Conservation (phyloP, 2,113 vertebrate species). For the Leptobrachium ailaonicum region DNA sequence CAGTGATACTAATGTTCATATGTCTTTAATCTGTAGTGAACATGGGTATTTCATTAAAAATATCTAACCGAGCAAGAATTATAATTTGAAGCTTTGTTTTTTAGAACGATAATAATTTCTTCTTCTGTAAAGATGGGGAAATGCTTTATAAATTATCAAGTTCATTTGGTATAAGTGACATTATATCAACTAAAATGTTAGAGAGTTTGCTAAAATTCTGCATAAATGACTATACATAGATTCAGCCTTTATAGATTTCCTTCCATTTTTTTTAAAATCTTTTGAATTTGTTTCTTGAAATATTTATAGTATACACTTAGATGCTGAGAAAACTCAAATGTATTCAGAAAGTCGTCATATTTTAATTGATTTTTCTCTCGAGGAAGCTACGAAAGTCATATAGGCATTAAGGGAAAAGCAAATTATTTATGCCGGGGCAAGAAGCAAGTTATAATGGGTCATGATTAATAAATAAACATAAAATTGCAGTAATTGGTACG, state of each 20-base stretch:
- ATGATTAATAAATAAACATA: conserved; percentile 18
- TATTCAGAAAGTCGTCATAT: neutral
- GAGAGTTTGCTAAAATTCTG: too few species aligned
- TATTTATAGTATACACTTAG: conserved; percentile 20
- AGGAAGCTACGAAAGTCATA: conserved; percentile 1
- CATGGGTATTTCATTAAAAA: too few species aligned
- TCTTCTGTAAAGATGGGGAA: too few species aligned
- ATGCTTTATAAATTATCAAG: too few species aligned
- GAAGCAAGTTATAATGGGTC: conserved; percentile 13
- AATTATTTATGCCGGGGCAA: conserved; percentile 9
- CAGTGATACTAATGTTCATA: too few species aligned
- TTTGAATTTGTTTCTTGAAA: neutral
- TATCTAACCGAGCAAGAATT: too few species aligned
- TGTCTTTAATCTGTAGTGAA: too few species aligned
- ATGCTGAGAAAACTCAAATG: conserved; percentile 1
- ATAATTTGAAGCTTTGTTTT: too few species aligned
- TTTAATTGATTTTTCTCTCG: neutral
- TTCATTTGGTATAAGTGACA: too few species aligned
- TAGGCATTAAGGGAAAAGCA: neutral
- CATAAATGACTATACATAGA: too few species aligned
- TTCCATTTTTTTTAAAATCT: neutral
- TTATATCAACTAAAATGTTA: too few species aligned
- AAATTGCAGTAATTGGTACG: conserved; percentile 13
- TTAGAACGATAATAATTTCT: too few species aligned
- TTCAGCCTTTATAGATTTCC: neutral